phyloP scores from a whole-genome alignment of 2,888 invertebrate species.

The Tetrapedia diversipes region DNA sequence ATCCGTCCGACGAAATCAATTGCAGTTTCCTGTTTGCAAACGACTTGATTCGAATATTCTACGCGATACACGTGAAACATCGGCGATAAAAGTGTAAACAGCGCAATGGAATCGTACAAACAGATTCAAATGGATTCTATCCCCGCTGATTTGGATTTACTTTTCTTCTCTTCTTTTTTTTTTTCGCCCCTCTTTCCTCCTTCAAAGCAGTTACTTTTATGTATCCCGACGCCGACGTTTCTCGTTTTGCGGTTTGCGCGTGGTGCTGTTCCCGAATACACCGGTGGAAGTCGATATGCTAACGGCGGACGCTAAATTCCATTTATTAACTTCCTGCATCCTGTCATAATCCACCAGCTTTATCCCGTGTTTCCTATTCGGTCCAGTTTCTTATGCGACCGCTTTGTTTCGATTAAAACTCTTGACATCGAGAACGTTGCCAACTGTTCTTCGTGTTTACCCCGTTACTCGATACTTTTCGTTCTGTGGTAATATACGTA shows the following conservation, averaged over 20 bases:
- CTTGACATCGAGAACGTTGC: not conserved
- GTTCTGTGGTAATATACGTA: not conserved
- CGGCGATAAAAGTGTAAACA: slow-evolving; percentile 8
- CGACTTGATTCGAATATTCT: slow-evolving; percentile 7
- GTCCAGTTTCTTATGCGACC: slow-evolving; percentile 64
- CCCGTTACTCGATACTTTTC: not conserved
- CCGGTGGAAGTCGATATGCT: slow-evolving; percentile 51
- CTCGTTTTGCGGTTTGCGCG: slow-evolving; percentile 16
- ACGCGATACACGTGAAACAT: not conserved
- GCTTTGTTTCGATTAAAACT: slow-evolving; percentile 54
- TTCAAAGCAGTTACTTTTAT: slow-evolving; percentile 1
- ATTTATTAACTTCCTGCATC: slow-evolving; percentile 76
- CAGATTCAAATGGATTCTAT: slow-evolving; percentile 9
- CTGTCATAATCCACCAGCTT: slow-evolving; percentile 53
- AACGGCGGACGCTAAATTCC: slow-evolving; percentile 75
- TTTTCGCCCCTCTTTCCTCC: no score
- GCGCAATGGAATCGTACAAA: slow-evolving; percentile 7
- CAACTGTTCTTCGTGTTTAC: not conserved
- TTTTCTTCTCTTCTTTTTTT: no score
- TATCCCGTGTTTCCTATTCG: slow-evolving; percentile 56
- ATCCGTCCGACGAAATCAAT: not conserved
- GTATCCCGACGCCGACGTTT: not conserved
- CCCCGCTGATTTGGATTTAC: not conserved
- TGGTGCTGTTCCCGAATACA: slow-evolving; percentile 32
- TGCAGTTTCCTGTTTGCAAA: not conserved